A percentile compares a stretch with the other conserved stretches of the same genome.
Evolutionary conservation across 2,888 invertebrate species (phyloP).

Genomic region (Pemphredon lugubris): DNA sequence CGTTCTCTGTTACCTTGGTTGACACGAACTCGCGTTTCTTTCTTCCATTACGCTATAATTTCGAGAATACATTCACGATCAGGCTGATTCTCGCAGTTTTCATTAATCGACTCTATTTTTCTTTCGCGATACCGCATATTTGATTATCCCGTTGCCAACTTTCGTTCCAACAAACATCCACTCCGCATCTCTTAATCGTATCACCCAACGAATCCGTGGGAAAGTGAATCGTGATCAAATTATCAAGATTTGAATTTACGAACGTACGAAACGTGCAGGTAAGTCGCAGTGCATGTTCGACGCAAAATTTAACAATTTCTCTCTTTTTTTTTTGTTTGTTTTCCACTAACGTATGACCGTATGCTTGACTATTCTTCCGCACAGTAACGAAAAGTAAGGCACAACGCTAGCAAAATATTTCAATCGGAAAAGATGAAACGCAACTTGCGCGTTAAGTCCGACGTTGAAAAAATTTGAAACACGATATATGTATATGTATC

Average conservation of each 20-base stretch:
- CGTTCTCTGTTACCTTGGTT: no score
- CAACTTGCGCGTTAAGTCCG: no score
- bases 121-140: no score
- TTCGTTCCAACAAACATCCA: neutral
- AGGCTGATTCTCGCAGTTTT: no score
- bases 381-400: constrained; percentile 20
- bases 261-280: constrained; percentile 35
- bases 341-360: constrained; percentile 4
- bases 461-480: no score
- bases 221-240: no score
- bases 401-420: neutral
- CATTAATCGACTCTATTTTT: no score
- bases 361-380: constrained; percentile 27
- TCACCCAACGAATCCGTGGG: neutral
- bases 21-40: no score
- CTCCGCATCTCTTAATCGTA: constrained; percentile 4
- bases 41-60: no score
- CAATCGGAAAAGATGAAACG: neutral
- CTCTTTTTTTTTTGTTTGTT: neutral
- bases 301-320: constrained; percentile 12
- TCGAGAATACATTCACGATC: no score
- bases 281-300: constrained; percentile 40
- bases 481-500: no score
- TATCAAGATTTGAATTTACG: no score
- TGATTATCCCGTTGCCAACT: constrained; percentile 18